phyloP scores from a whole-genome alignment of 2,113 vertebrate genomes.

The Progne subis region DNA sequence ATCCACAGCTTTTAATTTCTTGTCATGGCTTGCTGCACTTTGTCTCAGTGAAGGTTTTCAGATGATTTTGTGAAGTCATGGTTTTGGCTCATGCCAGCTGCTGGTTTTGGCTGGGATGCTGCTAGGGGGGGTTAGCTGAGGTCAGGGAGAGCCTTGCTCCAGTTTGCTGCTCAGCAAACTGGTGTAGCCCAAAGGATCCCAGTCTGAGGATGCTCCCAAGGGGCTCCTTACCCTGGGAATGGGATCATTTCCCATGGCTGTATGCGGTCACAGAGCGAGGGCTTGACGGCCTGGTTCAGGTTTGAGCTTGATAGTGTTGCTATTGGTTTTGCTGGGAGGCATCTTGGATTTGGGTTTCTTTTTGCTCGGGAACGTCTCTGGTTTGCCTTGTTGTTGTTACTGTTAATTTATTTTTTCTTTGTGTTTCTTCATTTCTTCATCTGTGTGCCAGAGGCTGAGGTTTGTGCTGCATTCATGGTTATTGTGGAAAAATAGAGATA shows the following conservation, averaged over 20 bases:
- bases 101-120: slow-evolving; percentile 16
- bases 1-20: slow-evolving; percentile 32
- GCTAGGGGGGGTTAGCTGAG: slow-evolving; percentile 54
- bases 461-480: background rate
- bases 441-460: background rate
- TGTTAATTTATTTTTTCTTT: background rate
- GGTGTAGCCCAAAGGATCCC: background rate
- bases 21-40: slow-evolving; percentile 53
- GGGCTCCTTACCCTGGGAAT: background rate
- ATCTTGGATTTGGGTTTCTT: background rate
- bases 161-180: background rate
- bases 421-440: background rate
- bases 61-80: slow-evolving; percentile 58
- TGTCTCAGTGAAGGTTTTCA: slow-evolving; percentile 58
- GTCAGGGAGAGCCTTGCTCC: background rate
- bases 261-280: background rate
- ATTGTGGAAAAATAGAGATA: background rate
- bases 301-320: background rate
- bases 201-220: background rate
- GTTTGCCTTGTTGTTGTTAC: background rate
- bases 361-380: background rate
- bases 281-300: background rate
- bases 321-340: background rate
- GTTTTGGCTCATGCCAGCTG: slow-evolving; percentile 46
- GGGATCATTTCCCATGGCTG: background rate